phyloP scores from a whole-genome alignment of 2,888 invertebrate species.

The Atethmia centrago region DNA sequence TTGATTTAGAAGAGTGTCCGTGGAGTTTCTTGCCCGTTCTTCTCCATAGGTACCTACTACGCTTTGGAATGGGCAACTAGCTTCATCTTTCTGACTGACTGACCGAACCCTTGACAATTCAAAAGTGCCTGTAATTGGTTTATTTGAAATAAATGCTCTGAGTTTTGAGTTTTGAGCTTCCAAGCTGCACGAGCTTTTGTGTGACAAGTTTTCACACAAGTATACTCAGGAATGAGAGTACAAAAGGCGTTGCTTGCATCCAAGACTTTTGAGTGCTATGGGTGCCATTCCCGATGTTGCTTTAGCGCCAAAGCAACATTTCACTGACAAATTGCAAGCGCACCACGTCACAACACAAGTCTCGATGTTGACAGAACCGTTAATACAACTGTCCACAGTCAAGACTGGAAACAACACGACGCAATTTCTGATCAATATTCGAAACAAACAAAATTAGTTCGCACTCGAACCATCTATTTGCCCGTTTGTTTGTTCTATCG shows the following conservation, averaged over 20 bases:
- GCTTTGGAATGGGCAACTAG: too few relatives aligned
- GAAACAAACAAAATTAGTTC: constrained; percentile 24
- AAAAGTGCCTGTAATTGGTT: too few relatives aligned
- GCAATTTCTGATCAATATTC: constrained; percentile 11
- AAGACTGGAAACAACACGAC: constrained; percentile 9
- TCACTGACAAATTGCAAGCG: not conserved
- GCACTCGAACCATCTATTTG: constrained; percentile 2
- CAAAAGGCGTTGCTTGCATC: not conserved
- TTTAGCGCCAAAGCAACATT: constrained; percentile 2
- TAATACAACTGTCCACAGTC: not conserved
- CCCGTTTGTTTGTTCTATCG: constrained; percentile 42
- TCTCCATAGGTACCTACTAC: too few relatives aligned
- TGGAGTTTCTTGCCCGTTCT: too few relatives aligned
- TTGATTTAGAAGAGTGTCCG: too few relatives aligned
- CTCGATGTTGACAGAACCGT: not conserved
- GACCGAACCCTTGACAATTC: too few relatives aligned
- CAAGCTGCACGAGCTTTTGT: not conserved
- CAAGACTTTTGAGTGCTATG: constrained; percentile 1
- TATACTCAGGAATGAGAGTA: not conserved
- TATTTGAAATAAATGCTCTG: too few relatives aligned
- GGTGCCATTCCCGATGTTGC: not conserved
- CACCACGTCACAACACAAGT: not conserved
- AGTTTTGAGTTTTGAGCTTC: too few relatives aligned
- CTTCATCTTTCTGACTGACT: too few relatives aligned
- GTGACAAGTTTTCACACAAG: constrained; percentile 1